Percentiles rank a stretch among this genome's conserved stretches.
These are phyloP conservation scores for Noctilio leporinus DNA, from an alignment of 2,113 vertebrate genomes.

Conservation along the genomic window DNA sequence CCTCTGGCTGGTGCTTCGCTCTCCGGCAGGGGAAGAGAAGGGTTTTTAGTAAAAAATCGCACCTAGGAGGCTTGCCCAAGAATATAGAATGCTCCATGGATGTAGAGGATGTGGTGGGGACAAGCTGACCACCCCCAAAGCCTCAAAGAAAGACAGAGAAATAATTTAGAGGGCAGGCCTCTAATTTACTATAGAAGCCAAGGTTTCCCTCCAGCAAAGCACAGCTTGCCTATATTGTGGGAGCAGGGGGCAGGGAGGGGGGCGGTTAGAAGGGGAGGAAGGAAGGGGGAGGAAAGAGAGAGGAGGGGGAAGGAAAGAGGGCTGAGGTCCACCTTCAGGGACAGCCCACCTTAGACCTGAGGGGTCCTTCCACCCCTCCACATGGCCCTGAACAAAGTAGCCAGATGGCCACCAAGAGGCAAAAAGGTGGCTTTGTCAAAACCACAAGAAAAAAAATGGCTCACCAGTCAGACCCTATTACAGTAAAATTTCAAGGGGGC, in stretches of 20 bases:
- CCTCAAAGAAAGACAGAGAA: neutral
- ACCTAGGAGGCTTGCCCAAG: neutral
- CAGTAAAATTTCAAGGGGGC: neutral
- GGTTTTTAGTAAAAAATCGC: neutral
- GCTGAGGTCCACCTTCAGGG: neutral
- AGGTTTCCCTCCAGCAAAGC: neutral
- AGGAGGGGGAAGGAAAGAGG: neutral
- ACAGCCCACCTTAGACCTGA: neutral
- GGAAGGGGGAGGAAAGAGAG: neutral
- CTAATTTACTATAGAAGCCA: neutral
- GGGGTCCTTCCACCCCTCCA: neutral
- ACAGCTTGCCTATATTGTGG: neutral
- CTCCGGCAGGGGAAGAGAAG: neutral
- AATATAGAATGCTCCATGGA: neutral
- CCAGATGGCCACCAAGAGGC: neutral
- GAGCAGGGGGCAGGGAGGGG: neutral
- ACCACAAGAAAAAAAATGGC: neutral
- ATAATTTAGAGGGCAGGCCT: neutral
- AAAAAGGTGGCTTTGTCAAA: neutral
- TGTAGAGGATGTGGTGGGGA: neutral
- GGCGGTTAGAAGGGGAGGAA: neutral
- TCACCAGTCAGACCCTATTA: neutral
- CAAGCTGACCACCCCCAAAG: neutral
- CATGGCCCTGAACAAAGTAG: neutral
- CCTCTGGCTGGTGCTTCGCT: conserved; percentile 17